Percentiles rank a stretch among this genome's conserved stretches.
These are phyloP conservation scores for Cephus rjabovi DNA, from an alignment of 2,888 invertebrate genomes.

Conservation along the genomic window DNA sequence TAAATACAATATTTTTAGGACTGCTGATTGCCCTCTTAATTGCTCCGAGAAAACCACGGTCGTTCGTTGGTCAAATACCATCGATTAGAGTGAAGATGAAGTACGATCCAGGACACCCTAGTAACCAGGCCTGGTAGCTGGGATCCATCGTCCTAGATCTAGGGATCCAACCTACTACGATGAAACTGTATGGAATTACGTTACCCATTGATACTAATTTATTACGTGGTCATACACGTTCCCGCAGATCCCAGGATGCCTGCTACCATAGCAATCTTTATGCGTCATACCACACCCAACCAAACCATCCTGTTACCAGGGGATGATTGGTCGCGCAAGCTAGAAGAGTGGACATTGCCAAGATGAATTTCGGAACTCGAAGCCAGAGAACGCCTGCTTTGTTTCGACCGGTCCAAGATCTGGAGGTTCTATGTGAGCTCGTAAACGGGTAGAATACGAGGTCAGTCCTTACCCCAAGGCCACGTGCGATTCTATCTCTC, in stretches of 20 bases:
- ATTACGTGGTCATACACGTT: not conserved
- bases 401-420: not conserved
- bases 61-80: constrained; percentile 31
- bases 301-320: not conserved
- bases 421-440: not conserved
- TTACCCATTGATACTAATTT: not conserved
- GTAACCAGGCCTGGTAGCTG: not conserved
- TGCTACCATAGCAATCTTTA: not conserved
- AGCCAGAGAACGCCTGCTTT: not conserved
- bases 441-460: not conserved
- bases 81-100: constrained; percentile 34
- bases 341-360: not conserved
- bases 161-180: not conserved
- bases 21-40: constrained; percentile 49
- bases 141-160: not conserved
- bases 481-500: not conserved
- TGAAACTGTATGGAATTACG: not conserved
- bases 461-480: not conserved
- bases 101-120: constrained; percentile 13
- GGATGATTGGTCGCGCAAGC: not conserved
- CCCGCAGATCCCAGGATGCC: not conserved
- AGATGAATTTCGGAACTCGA: not conserved
- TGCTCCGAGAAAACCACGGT: constrained; percentile 30
- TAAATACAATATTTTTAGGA: constrained; percentile 53
- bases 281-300: not conserved